Evolutionary conservation across 2,797 vertebrate genomes (phyloP), one percentile per base, ranked within the genome.

Genomic region (Adelosebastes latens): DNA sequence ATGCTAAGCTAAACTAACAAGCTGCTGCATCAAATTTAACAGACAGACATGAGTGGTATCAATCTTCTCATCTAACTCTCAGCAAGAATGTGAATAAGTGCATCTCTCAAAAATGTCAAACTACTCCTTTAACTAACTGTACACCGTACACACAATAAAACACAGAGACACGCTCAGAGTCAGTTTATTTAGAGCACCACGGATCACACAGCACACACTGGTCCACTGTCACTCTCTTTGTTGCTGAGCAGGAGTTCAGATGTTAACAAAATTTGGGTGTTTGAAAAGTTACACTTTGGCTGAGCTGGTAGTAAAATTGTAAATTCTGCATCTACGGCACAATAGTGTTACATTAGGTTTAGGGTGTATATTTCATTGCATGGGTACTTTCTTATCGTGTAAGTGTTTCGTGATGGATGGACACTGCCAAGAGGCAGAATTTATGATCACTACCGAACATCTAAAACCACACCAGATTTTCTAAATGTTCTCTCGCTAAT

Each of bases 291-390:
- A 83, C 80, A 84, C 83, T 84, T 60, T 56, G 61, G 70, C 60
- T 66, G 65, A 76, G 32, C 61, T 70, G 55, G 66, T 74, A 25
- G 83, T 53, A 6, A 63, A 68, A 77, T 64, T 39, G 39, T 87
- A 78, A 89, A 80, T 88, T 93, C 89, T 93, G 86, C 89, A 4
- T 90, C 81, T 72, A 1, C 46, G 86, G 77, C 84, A 78, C 80
- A 83, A 49, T 8, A 24, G 78, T 58, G 73, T 79, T 61, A 68
- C 72, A 7, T 75, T 88, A 79, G 84, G 36, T 34, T 77, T 86
- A 89, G 71, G 73, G 22, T 82, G 74, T 83, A 16, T 56, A 61
- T 65, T 66, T 84, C 34, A 61, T 77, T 83, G 85, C 86, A 86
- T 90, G 88, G 71, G 56, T 77, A 60, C 22, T 73, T 82, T 84